Percentiles rank a stretch among this genome's conserved stretches.
phyloP scores from a whole-genome alignment of 2,113 vertebrate species.

The Mastomys coucha region DNA sequence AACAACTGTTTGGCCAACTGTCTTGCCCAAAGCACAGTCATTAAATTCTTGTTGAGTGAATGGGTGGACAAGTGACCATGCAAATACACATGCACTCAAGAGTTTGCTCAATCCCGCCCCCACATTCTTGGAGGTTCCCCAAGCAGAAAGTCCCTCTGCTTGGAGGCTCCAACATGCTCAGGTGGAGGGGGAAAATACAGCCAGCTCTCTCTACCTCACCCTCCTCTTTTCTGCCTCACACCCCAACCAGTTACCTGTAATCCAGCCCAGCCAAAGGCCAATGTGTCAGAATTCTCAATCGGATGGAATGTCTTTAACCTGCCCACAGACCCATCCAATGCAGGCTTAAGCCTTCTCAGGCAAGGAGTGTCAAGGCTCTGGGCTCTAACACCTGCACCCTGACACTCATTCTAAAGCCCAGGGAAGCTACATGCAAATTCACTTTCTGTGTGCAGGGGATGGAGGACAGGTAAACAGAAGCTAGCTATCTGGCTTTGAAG shows the following conservation, averaged over 20 bases:
- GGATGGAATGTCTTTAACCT: neutral
- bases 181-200: neutral
- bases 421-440: neutral
- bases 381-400: neutral
- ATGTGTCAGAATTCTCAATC: neutral
- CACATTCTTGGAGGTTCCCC: conserved; percentile 42
- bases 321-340: neutral
- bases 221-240: neutral
- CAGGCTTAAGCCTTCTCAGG: neutral
- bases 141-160: conserved; percentile 18
- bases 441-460: neutral
- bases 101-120: neutral
- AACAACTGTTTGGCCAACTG: neutral
- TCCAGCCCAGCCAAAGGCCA: neutral
- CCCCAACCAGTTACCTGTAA: neutral
- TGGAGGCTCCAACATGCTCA: neutral
- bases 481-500: neutral
- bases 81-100: neutral
- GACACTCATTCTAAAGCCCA: neutral
- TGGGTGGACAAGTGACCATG: neutral
- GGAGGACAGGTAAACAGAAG: neutral
- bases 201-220: neutral
- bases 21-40: neutral
- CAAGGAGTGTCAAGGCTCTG: rapidly evolving
- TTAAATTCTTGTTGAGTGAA: neutral